Conservation (phyloP, 2,888 invertebrate genomes). For the Cynaeus angustus region DNA sequence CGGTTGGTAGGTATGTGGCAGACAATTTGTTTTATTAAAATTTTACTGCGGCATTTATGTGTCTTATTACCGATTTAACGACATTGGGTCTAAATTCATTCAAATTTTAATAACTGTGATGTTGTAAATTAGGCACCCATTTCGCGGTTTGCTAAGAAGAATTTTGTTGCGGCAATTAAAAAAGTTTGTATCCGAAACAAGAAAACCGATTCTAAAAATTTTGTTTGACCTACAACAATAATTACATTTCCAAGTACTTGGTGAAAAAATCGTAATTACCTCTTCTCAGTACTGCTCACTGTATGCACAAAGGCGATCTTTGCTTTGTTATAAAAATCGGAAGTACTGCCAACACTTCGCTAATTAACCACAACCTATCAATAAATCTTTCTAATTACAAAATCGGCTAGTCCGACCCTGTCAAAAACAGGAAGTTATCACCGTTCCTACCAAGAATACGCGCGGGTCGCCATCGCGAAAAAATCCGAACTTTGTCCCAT, state of each 20-base stretch:
- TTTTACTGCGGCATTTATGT: constrained; percentile 28
- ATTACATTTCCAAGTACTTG: not conserved
- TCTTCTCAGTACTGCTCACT: not conserved
- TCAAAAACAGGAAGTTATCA: constrained; percentile 28
- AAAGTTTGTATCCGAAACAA: too few species aligned
- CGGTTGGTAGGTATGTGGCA: not conserved
- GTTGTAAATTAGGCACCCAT: constrained; percentile 4
- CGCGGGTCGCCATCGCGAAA: constrained; percentile 44
- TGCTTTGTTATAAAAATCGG: not conserved
- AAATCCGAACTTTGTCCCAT: constrained; percentile 49
- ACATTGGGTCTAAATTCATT: constrained; percentile 23
- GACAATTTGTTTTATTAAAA: constrained; percentile 22
- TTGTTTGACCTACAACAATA: not conserved
- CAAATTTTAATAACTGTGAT: constrained; percentile 14
- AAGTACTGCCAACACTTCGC: not conserved
- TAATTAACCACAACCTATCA: constrained; percentile 1
- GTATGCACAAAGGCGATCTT: not conserved
- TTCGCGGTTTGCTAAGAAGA: not conserved
- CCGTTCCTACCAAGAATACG: constrained; percentile 2
- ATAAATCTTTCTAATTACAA: constrained; percentile 8
- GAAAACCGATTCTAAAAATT: too few species aligned
- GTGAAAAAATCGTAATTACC: too few species aligned
- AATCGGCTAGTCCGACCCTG: constrained; percentile 19
- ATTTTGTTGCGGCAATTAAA: not conserved
- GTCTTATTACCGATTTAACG: constrained; percentile 21